Conservation (phyloP, 2,797 vertebrate genomes). For the Sylvia borin region DNA sequence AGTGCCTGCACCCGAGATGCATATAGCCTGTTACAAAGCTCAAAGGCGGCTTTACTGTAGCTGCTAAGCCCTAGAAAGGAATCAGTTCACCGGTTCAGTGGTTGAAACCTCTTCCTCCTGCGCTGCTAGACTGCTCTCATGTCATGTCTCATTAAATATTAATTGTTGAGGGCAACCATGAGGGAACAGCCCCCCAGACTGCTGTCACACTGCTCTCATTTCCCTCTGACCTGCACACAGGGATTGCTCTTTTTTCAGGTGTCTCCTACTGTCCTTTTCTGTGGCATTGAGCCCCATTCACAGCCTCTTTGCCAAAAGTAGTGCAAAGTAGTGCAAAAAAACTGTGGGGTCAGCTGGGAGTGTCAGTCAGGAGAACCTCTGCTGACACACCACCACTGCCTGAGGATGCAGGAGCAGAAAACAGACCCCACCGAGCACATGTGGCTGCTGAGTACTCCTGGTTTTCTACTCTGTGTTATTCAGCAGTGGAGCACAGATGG, state of each 20-base stretch:
- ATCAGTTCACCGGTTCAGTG: background rate
- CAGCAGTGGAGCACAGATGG: background rate
- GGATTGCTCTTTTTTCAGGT: background rate
- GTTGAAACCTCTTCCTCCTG: background rate
- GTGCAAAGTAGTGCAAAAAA: background rate
- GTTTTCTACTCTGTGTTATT: background rate
- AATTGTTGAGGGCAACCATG: background rate
- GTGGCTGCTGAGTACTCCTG: background rate
- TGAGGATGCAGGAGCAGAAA: background rate
- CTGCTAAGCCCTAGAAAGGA: background rate
- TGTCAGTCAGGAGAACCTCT: background rate
- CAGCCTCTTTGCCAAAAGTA: background rate
- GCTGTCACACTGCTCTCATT: background rate
- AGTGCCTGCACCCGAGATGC: background rate
- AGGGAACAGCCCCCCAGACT: background rate
- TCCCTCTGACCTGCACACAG: background rate
- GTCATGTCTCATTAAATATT: background rate
- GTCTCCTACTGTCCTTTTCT: background rate
- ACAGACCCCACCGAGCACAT: accelerated
- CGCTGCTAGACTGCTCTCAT: accelerated
- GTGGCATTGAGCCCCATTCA: accelerated
- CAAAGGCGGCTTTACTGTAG: background rate
- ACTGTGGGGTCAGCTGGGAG: background rate
- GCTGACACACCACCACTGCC: background rate
- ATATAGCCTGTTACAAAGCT: accelerated